Evolutionary conservation across 2,113 vertebrate species (phyloP).

Genomic region (Dunckerocampus dactyliophorus): DNA sequence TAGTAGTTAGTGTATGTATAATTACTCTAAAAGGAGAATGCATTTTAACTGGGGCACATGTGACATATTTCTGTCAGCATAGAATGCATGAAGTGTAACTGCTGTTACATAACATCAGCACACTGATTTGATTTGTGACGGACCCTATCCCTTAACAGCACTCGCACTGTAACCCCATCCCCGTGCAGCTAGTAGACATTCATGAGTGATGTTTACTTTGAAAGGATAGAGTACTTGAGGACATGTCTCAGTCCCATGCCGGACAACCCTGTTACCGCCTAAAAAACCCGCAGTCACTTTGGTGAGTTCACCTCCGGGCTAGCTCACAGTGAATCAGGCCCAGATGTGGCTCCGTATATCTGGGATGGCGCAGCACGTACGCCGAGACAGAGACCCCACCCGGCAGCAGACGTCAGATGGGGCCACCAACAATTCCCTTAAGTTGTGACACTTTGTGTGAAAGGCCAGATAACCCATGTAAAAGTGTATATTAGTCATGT

Average conservation of each 20-base stretch:
- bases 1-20: too few relatives aligned
- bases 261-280: not conserved
- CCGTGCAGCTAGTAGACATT: constrained; percentile 1
- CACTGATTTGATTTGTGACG: constrained; percentile 26
- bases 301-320: constrained; percentile 47
- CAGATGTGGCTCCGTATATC: constrained; percentile 52
- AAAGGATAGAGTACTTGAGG: constrained; percentile 14
- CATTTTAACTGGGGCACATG: not conserved
- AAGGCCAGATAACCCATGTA: constrained; percentile 5
- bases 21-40: too few relatives aligned
- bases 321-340: constrained; percentile 50
- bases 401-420: constrained; percentile 29
- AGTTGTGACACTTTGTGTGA: constrained; percentile 23
- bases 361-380: constrained; percentile 8
- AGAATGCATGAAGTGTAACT: not conserved
- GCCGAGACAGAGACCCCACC: constrained; percentile 18
- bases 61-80: not conserved
- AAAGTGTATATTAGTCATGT: constrained; percentile 15
- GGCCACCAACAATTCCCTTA: constrained; percentile 23
- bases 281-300: constrained; percentile 1
- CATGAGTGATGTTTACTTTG: constrained; percentile 27
- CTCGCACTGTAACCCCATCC: constrained; percentile 16
- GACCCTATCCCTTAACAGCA: constrained; percentile 18
- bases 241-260: not conserved
- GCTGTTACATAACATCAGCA: constrained; percentile 25